Percentiles rank a stretch among this genome's conserved stretches.
phyloP scores from a whole-genome alignment of 1,140 invertebrate species.

The Agrypnia vestita region DNA sequence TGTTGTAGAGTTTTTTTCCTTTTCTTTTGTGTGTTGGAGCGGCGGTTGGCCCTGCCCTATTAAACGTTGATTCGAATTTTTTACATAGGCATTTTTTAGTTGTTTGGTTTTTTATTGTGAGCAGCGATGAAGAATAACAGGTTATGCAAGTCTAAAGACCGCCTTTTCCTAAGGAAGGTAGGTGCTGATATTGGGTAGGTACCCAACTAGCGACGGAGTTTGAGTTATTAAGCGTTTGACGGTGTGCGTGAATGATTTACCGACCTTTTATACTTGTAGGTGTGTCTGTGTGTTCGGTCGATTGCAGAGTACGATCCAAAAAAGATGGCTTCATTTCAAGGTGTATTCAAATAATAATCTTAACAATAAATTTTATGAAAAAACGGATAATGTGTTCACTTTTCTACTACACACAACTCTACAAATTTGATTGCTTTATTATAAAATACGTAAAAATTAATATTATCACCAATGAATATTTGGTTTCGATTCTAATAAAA shows the following conservation, averaged over 20 bases:
- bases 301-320: constrained; percentile 2
- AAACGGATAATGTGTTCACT: too few relatives aligned
- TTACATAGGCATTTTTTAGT: constrained; percentile 46
- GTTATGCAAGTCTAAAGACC: constrained; percentile 58
- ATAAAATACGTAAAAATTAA: too few relatives aligned
- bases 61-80: constrained; percentile 54
- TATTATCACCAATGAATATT: too few relatives aligned
- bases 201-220: constrained; percentile 13
- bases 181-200: constrained; percentile 42
- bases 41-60: constrained; percentile 53
- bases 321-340: not conserved
- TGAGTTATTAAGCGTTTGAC: constrained; percentile 23
- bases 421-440: too few relatives aligned
- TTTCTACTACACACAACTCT: too few relatives aligned
- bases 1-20: constrained; percentile 50
- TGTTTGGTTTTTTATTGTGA: constrained; percentile 42
- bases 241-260: constrained; percentile 41
- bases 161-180: constrained; percentile 51
- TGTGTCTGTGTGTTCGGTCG: constrained; percentile 10
- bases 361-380: too few relatives aligned
- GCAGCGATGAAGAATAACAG: constrained; percentile 54
- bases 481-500: too few relatives aligned
- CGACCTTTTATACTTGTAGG: constrained; percentile 18
- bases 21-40: constrained; percentile 42
- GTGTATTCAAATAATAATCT: too few relatives aligned